Base-by-base conservation (phyloP, 2,888 invertebrate species). In the Trissonchulus latispiculum region DNA sequence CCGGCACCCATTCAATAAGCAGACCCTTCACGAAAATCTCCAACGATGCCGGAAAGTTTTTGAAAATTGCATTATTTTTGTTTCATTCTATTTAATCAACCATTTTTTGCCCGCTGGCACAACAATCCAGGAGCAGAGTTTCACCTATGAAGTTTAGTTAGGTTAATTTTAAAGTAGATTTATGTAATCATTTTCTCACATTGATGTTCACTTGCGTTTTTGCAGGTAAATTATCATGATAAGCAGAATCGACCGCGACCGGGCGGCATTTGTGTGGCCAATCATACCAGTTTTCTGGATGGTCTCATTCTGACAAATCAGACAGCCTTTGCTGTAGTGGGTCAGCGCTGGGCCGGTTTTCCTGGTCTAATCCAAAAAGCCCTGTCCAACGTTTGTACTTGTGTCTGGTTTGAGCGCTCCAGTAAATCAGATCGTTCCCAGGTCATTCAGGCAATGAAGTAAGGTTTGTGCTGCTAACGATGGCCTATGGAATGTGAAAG, bases 191-290 rank as follows among this genome's bases (percentile, higher is more conserved):
- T n/a, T n/a, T n/a, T n/a, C n/a, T n/a, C n/a, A n/a, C n/a, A n/a
- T n/a, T n/a, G n/a, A n/a, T n/a, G n/a, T n/a, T n/a, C 23, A 23
- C 23, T 59, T 23, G 23, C 28, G 28, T 15, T n/a, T 64, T 64
- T 64, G 8, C 66, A 64, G 66, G 66, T 64, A 18, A 64, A 31
- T 64, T 64, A 15, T n/a, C 66, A 64, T n/a, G 33, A 64, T 64
- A 8, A 8, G 8, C 32, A 64, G 33, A 64, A 64, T 64, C 15
- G n/a, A 18, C 32, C 66, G 15, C 29, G 33, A n/a, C 66, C 66
- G 29, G 66, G 66, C n/a, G 33, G 66, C n/a, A 64, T 64, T 15
- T 64, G 66, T 29, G 66, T 64, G 29, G 66, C 66, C 32, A 64
- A 64, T 64, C 66, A 64, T 64, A 64, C 66, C 18, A 64, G 33